Conservation (phyloP, 1,140 invertebrate genomes). For the Hyposmocoma kahamanoa region DNA sequence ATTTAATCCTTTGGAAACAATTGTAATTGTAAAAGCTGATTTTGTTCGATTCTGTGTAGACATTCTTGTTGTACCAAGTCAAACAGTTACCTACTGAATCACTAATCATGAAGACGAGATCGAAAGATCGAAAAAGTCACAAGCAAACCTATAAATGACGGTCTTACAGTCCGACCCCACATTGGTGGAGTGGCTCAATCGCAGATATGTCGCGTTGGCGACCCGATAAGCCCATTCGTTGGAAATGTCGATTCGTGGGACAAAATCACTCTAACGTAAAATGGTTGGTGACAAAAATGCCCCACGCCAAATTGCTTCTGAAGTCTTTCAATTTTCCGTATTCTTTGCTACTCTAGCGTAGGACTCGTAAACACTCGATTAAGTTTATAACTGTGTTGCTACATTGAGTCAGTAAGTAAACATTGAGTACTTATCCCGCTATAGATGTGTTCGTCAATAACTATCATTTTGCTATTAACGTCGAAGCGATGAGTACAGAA, state of each 20-base stretch:
- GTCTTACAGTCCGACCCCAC: constrained; percentile 12
- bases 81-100: constrained; percentile 15
- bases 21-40: constrained; percentile 33
- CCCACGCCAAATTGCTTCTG: constrained; percentile 30
- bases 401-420: too few species aligned
- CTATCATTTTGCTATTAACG: too few species aligned
- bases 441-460: constrained; percentile 1
- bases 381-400: too few species aligned
- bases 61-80: not conserved
- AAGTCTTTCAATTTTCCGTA: constrained; percentile 22
- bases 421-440: too few species aligned
- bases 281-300: constrained; percentile 37
- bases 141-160: constrained; percentile 15
- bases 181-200: constrained; percentile 16
- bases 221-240: constrained; percentile 29
- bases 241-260: constrained; percentile 28
- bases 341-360: constrained; percentile 24
- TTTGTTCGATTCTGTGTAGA: not conserved
- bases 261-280: constrained; percentile 39
- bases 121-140: constrained; percentile 4
- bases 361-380: too few species aligned
- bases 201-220: constrained; percentile 14
- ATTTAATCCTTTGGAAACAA: constrained; percentile 46
- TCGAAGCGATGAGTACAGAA: too few species aligned
- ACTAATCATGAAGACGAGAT: constrained; percentile 17